Percentiles rank a stretch among this genome's conserved stretches.
Conservation (phyloP, 1,140 invertebrate genomes). For the Neotoxoptera formosana region DNA sequence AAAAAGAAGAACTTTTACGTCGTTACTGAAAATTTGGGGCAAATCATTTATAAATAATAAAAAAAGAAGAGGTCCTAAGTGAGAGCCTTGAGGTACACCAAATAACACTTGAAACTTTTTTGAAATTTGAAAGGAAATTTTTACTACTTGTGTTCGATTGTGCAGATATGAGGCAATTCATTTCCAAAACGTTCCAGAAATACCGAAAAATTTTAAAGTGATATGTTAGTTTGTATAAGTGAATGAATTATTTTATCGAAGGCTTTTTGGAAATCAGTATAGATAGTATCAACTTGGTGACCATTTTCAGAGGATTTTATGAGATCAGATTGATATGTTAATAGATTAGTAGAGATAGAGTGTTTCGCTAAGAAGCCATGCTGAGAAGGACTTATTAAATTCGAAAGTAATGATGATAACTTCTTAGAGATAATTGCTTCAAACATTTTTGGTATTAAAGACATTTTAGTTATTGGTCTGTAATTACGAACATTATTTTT, state of each 20-base stretch:
- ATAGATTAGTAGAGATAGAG: not conserved
- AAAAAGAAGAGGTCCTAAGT: too few species aligned
- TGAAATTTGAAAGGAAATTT: too few species aligned
- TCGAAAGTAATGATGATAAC: not conserved
- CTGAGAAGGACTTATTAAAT: not conserved
- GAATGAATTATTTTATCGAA: conserved; percentile 21
- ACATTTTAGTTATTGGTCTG: too few species aligned
- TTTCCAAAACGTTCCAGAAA: conserved; percentile 3
- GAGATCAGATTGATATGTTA: not conserved
- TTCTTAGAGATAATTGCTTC: too few species aligned
- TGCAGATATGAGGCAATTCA: not conserved
- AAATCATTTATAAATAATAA: too few species aligned
- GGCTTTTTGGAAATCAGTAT: not conserved
- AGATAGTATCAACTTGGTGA: not conserved
- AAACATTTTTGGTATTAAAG: not conserved
- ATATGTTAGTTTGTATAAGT: not conserved
- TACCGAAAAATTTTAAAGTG: too few species aligned
- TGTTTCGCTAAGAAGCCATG: conserved; percentile 21
- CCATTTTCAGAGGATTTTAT: not conserved
- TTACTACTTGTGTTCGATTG: too few species aligned
- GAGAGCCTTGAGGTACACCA: too few species aligned
- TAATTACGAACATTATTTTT: not conserved
- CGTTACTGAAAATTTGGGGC: too few species aligned
- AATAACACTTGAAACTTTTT: too few species aligned
- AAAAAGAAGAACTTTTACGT: too few species aligned